Evolutionary conservation across 2,797 vertebrate genomes (phyloP).

Genomic region (Ctenosaura bakeri): DNA sequence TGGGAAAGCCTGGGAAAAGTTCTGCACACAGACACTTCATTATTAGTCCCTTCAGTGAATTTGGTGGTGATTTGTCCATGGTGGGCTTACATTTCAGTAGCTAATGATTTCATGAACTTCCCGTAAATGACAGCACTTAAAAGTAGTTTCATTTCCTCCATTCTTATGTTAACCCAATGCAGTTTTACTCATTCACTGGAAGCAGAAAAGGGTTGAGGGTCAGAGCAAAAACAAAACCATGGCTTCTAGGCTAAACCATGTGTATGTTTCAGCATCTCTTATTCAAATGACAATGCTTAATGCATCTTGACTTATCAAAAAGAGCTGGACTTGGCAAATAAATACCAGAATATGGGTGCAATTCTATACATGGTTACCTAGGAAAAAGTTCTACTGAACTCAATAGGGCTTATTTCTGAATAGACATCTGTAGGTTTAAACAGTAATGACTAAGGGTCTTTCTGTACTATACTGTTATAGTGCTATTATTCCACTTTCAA

Average conservation of each 20-base stretch:
- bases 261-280: background rate
- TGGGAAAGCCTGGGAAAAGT: slow-evolving; percentile 14
- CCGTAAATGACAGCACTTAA: background rate
- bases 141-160: background rate
- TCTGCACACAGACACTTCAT: background rate
- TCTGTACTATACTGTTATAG: too few species aligned
- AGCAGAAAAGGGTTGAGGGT: background rate
- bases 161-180: background rate
- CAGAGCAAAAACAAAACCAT: slow-evolving; percentile 22
- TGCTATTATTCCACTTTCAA: too few species aligned
- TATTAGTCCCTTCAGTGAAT: slow-evolving; percentile 26
- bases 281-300: background rate
- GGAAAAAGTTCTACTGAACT: background rate
- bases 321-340: background rate
- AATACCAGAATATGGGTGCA: background rate
- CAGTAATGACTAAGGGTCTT: too few species aligned
- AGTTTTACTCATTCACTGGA: background rate
- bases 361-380: background rate
- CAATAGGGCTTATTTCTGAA: background rate
- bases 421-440: too few species aligned
- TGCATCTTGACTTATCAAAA: rapidly evolving
- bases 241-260: background rate
- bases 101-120: slow-evolving; percentile 14
- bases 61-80: background rate
- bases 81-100: slow-evolving; percentile 48